Base-by-base conservation (phyloP, 1,140 invertebrate genomes). In the Drepana arcuata region DNA sequence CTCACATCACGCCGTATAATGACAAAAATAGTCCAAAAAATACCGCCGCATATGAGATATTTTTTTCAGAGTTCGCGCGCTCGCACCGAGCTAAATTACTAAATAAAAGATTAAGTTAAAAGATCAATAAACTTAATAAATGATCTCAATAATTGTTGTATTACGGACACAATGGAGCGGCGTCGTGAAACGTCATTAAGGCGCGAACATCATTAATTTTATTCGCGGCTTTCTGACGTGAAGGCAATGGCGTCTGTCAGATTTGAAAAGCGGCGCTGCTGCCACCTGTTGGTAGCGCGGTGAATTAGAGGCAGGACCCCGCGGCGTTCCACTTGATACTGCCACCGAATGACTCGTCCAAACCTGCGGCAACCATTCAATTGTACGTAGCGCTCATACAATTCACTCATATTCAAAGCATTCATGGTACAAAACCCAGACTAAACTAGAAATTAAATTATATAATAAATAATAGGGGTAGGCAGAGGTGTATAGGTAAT, bases 51-150 rank as follows among this genome's bases (percentile, higher is more conserved):
- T 81, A 81, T 79, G 74, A 81, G 77, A 75, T 82, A 58, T 82
- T 82, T 79, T 72, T 82, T 79, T 62, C 62, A 59, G 59, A 78
- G 59, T 79, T 78, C 74, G 78, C 74, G 70, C 70, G 63, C 69
- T 74, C 72, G 68, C 66, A 77, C 60, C 48, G 48, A 79, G 62
- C 74, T 79, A 79, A 82, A 82, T 82, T 82, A 82, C 78, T 70
- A 82, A 82, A 82, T 82, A 82, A 82, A 82, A 82, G 78, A 82
- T 82, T 82, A 82, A 82, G 67, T 82, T 82, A 79, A 82, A 82
- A 82, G 78, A 82, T 82, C 78, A 82, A 82, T 82, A 82, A 82
- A 82, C 78, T 79, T 82, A 82, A 82, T 82, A 82, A 82, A 82
- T 82, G 78, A 79, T 82, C 78, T 82, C 73, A 82, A 82, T 82